Percentiles rank a stretch among this genome's conserved stretches.
These are phyloP conservation scores for Parazoanthus darwini DNA, from an alignment of 92 coral and sea anemone species.

Conservation along the genomic window DNA sequence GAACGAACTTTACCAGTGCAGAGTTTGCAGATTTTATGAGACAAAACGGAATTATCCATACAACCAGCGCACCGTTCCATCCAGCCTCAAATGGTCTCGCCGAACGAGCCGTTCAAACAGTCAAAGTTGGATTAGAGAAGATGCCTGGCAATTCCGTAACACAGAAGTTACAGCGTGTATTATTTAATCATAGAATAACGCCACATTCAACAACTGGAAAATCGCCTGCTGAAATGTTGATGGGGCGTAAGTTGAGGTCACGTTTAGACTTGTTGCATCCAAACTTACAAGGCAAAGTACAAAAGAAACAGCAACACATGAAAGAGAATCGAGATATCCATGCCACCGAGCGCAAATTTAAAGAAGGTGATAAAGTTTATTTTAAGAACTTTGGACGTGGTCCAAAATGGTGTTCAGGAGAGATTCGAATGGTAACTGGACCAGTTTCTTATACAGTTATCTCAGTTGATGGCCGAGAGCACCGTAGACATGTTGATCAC, in stretches of 20 bases:
- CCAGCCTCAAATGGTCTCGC: no score
- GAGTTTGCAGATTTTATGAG: neutral
- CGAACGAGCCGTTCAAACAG: neutral
- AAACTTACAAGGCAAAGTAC: conserved; percentile 16
- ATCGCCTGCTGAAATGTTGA: conserved; percentile 5
- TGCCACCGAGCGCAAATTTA: conserved; percentile 8
- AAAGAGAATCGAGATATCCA: conserved; percentile 8
- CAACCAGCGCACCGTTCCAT: no score
- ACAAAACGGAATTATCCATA: neutral
- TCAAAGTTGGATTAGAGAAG: conserved; percentile 1
- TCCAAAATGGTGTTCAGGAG: conserved; percentile 2
- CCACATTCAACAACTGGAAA: conserved; percentile 8
- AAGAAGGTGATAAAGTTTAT: conserved; percentile 8
- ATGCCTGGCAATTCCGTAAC: neutral
- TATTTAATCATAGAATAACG: no score
- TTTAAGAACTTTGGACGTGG: conserved; percentile 25
- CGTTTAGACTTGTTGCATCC: neutral
- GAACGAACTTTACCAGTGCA: no score
- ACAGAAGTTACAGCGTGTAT: no score
- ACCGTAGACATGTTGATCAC: conserved; percentile 11
- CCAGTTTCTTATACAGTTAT: conserved; percentile 13
- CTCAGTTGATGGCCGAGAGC: conserved; percentile 19
- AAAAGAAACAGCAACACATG: neutral
- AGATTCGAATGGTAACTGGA: conserved; percentile 17
- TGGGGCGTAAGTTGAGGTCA: no score